Base-by-base conservation (phyloP, 2,888 invertebrate genomes). In the Nemotelus nigrinus region DNA sequence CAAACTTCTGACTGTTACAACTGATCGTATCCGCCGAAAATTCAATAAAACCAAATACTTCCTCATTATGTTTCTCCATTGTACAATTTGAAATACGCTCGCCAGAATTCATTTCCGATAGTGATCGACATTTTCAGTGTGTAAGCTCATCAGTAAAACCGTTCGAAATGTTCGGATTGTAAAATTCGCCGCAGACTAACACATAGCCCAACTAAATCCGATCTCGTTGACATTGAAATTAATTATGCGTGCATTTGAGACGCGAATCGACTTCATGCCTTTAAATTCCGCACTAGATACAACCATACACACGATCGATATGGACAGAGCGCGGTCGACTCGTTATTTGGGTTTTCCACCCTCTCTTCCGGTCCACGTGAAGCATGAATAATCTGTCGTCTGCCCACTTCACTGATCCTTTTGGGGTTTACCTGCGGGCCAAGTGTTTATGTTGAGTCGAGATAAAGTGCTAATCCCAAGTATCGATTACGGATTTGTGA, bases 171-270 rank as follows among this genome's bases (percentile, higher is more conserved):
- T 25, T 25, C 25, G 25, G 25, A 25, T 25, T 25, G 25, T 25
- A 25, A 25, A 25, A 25, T 25, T 25, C 25, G 25, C 25, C 25
- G 25, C 25, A 25, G 25, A 25, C 25, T 25, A 25, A 25, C 25
- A 25, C 25, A 25, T 25, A 25, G 25, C 25, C 25, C 25, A 25
- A 25, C 25, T 25, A n/a, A 60, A 39, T 39, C 41, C 41, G 60
- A 68, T 47, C 48, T 68, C 2, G 67, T 48, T 68, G 67, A 48
- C 67, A 68, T 68, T 68, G 67, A 48, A 41, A 68, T 25, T 41
- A 48, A 68, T 68, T 68, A 68, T 50, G 47, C 67, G 47, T 68
- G 67, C 39, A 68, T 68, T 68, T 7, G 50, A 48, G 25, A 3
- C 48, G 39, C 39, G 50, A 48, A 48, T 7, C 67, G 25, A 25